These are phyloP conservation scores for Neolamprologus multifasciatus DNA, from an alignment of 2,797 vertebrate species.

Conservation along the genomic window DNA sequence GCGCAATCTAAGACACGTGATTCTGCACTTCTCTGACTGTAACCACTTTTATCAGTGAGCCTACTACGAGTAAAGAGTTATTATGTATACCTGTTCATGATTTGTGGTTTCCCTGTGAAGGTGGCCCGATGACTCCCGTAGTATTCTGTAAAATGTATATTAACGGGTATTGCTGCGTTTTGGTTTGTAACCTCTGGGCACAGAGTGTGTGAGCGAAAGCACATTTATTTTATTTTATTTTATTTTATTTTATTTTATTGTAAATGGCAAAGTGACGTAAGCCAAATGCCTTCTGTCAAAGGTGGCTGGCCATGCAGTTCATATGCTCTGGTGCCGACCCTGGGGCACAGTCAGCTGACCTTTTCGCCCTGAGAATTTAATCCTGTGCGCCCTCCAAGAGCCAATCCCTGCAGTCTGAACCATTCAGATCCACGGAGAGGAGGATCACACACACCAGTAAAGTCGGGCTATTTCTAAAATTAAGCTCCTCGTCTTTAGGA, in stretches of 20 bases:
- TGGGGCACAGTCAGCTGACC: background rate
- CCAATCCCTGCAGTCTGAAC: background rate
- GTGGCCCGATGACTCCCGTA: background rate
- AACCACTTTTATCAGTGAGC: background rate
- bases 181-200: background rate
- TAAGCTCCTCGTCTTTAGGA: background rate
- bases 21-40: background rate
- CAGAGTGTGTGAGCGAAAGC: background rate
- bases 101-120: background rate
- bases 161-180: background rate
- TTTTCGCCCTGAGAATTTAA: constrained; percentile 13
- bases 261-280: background rate
- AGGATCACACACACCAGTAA: background rate
- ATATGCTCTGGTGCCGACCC: background rate
- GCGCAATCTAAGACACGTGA: background rate
- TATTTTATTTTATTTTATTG: background rate
- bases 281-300: background rate
- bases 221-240: background rate
- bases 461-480: background rate
- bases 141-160: background rate
- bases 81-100: background rate
- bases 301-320: background rate
- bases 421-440: background rate
- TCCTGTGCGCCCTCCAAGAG: background rate
- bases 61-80: background rate